Conservation (phyloP, 1,140 invertebrate genomes). For the Whitmania pigra region DNA sequence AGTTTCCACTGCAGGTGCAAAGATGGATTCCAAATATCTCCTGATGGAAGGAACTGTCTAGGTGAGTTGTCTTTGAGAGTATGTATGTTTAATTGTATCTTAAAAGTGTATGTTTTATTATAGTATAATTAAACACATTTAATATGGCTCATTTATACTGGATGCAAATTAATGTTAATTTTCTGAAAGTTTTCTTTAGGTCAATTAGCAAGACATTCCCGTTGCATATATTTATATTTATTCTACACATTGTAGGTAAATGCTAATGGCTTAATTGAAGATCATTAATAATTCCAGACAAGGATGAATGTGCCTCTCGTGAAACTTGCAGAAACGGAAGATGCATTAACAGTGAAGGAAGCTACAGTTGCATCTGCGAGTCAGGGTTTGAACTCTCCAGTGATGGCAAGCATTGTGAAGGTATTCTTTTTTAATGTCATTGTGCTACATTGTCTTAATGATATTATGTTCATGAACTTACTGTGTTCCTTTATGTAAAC, state of each 20-base stretch:
- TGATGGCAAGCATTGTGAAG: constrained; percentile 31
- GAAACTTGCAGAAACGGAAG: constrained; percentile 61
- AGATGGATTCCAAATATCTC: constrained; percentile 33
- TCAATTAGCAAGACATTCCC: too few relatives aligned
- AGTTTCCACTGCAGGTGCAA: constrained; percentile 38
- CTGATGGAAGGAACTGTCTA: constrained; percentile 31
- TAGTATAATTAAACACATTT: too few relatives aligned
- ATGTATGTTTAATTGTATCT: too few relatives aligned
- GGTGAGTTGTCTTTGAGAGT: constrained; percentile 26
- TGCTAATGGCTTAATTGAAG: too few relatives aligned
- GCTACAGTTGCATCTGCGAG: constrained; percentile 70
- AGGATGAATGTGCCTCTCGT: constrained; percentile 66
- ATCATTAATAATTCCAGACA: constrained; percentile 47
- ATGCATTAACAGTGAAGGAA: constrained; percentile 42
- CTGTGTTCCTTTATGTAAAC: not conserved
- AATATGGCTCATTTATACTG: too few relatives aligned
- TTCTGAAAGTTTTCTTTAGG: too few relatives aligned
- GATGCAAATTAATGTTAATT: too few relatives aligned
- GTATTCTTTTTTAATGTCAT: constrained; percentile 23
- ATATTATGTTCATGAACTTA: not conserved
- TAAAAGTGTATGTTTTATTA: too few relatives aligned
- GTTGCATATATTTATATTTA: too few relatives aligned
- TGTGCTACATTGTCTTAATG: not conserved
- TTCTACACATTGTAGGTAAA: too few relatives aligned
- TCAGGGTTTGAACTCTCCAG: constrained; percentile 55